Percentiles rank a stretch among this genome's conserved stretches.
These are phyloP conservation scores for Probosciger aterrimus DNA, from an alignment of 2,113 vertebrate species.

Conservation along the genomic window DNA sequence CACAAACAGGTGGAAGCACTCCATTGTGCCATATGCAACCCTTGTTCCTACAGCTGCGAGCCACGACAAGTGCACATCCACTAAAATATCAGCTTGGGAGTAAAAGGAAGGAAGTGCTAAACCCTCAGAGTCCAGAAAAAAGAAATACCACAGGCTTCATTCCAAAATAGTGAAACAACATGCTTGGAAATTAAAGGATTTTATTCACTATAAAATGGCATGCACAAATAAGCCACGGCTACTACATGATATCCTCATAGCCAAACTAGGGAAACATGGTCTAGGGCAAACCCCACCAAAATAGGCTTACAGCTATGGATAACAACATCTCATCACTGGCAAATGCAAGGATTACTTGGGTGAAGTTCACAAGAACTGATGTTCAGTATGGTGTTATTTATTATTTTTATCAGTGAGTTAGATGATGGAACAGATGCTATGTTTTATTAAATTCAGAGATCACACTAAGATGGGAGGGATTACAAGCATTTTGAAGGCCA, in stretches of 20 bases:
- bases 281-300: background rate
- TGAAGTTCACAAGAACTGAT: background rate
- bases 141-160: background rate
- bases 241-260: background rate
- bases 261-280: background rate
- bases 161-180: background rate
- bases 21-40: background rate
- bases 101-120: background rate
- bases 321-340: background rate
- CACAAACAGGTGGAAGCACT: constrained; percentile 38
- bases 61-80: background rate
- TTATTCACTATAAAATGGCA: background rate
- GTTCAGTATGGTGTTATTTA: background rate
- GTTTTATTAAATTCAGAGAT: background rate
- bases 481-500: constrained; percentile 10
- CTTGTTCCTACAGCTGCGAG: background rate
- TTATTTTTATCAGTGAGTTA: background rate
- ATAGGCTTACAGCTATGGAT: background rate
- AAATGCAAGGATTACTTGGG: background rate
- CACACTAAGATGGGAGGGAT: background rate
- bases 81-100: background rate
- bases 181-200: background rate
- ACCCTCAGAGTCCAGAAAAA: background rate
- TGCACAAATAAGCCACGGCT: background rate
- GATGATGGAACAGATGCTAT: background rate